These are phyloP conservation scores for Rafetus swinhoei DNA, from an alignment of 2,113 vertebrate species.

Conservation along the genomic window DNA sequence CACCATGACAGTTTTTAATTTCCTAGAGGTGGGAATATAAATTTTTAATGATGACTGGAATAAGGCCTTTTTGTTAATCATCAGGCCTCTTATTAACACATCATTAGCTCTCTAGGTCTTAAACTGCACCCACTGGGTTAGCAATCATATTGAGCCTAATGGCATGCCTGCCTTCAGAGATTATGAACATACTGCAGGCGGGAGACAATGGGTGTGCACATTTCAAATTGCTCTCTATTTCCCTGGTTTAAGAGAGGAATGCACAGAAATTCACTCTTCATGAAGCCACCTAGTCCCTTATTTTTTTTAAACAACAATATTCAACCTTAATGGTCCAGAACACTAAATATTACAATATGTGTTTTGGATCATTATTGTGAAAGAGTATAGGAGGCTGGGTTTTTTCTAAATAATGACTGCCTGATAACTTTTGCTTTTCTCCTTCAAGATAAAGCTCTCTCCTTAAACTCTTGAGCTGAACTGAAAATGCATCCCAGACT, in stretches of 20 bases:
- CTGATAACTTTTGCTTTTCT: background rate
- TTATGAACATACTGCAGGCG: background rate
- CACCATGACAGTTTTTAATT: background rate
- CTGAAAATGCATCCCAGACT: background rate
- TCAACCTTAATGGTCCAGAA: background rate
- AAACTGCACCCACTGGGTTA: background rate
- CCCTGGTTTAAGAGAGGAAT: background rate
- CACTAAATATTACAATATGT: background rate
- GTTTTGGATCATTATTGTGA: background rate
- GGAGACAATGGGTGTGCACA: background rate
- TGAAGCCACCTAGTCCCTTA: background rate
- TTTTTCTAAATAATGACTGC: background rate
- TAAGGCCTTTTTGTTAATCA: background rate
- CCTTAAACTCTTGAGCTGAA: background rate
- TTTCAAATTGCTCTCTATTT: background rate
- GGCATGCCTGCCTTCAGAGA: background rate
- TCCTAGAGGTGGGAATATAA: background rate
- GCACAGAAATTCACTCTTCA: fast-evolving
- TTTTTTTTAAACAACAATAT: background rate
- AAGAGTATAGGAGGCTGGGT: background rate
- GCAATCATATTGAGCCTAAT: background rate
- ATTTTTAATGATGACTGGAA: background rate
- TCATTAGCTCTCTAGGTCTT: fast-evolving
- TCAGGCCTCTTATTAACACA: background rate
- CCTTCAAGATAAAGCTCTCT: background rate